Evolutionary conservation across 35 echinoderm and acorn worm species (phyloP), one percentile per base, ranked within the genome.

Genomic region (Chiridota heheva): DNA sequence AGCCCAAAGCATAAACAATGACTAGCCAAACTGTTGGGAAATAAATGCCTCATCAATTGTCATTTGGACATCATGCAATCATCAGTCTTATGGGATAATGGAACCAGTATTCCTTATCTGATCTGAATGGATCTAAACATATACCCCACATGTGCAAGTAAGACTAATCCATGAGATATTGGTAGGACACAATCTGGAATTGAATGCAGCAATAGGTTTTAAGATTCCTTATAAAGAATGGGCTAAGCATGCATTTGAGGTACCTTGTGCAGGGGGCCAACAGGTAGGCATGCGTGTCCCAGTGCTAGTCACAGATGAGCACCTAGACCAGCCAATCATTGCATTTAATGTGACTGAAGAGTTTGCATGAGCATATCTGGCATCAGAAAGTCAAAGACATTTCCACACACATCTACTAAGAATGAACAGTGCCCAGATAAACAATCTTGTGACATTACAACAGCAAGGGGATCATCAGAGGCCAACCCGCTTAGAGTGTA

Each of bases 11-110:
- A 69, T 25, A 36, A 26, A 76, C 0, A 43, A 29, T 72, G 69
- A 34, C 24, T 76, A 2, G 30, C 65, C 7, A 62, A 57, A 58
- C 58, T 86, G 17, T 63, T 93, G 2, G 90, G 90, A 22, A 68
- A 65, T 26, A 72, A 49, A 27, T 87, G 69, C 22, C 5, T 88
- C 4, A 58, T 88, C 8, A 57, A 70, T 36, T 87, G 90, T 46
- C 63, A 36, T 5, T 7, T 88, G 0, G 37, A 88, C 43, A 71
- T 41, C 10, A 27, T 68, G 7, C 25, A 45, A 1, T 61, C 51
- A 30, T 16, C 35, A 1, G 84, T 44, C 10, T 67, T 92, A 28
- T 92, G 90, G 84, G 84, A 92, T 55, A 87, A 83, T 24, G 90
- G 84, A 18, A 31, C 90, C 12, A 7, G 84, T 92, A 17, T 92